phyloP scores from a whole-genome alignment of 2,113 vertebrate genomes.

The Grammomys surdaster region DNA sequence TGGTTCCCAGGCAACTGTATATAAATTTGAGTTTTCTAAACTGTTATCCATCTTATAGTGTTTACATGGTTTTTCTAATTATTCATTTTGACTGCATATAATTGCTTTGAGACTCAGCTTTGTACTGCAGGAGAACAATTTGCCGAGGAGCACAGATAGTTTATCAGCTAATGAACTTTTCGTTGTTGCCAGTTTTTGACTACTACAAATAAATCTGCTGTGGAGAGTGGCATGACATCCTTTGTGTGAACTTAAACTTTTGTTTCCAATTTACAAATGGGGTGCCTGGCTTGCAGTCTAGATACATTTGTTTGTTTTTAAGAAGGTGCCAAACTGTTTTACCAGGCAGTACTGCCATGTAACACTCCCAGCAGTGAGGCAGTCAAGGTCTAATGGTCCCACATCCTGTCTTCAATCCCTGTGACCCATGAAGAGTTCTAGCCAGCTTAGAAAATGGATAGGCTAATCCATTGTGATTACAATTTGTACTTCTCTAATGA shows the following conservation, averaged over 20 bases:
- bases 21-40: constrained; percentile 50
- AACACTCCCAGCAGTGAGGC: neutral
- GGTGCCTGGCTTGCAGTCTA: neutral
- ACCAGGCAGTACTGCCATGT: neutral
- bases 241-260: neutral
- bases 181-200: neutral
- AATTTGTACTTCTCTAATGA: neutral
- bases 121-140: neutral
- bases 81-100: neutral
- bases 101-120: neutral
- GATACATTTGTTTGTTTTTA: neutral
- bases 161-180: neutral
- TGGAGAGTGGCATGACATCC: neutral
- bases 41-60: neutral
- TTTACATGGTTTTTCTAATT: neutral
- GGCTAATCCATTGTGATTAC: neutral
- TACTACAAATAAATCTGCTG: neutral
- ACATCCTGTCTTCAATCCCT: neutral
- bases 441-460: neutral
- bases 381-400: neutral
- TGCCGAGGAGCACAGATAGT: neutral
- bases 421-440: neutral
- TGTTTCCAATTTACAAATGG: neutral
- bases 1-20: neutral
- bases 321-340: constrained; percentile 18